Percentiles rank a stretch among this genome's conserved stretches.
Evolutionary conservation across 1,140 invertebrate species (phyloP).

Genomic region (Cydia fagiglandana): DNA sequence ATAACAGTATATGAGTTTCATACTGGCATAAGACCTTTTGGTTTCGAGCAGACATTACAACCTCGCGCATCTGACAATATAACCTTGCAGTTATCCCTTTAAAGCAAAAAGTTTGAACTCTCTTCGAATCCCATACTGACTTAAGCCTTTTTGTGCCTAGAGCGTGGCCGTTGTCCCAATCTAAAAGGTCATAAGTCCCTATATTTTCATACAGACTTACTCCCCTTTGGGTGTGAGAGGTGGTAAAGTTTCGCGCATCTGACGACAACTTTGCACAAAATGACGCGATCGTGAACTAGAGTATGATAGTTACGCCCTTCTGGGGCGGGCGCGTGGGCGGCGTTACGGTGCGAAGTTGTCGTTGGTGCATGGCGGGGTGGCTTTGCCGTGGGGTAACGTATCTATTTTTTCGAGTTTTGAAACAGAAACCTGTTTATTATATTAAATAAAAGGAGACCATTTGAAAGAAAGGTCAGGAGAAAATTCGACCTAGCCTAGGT

Average conservation of each 20-base stretch:
- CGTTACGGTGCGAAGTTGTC: constrained; percentile 38
- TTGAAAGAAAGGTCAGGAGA: too few species aligned
- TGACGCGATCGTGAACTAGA: background rate
- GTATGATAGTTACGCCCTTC: background rate
- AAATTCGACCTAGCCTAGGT: too few species aligned
- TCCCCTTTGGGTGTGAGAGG: background rate
- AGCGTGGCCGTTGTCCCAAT: background rate
- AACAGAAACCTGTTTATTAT: too few species aligned
- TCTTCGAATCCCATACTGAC: background rate
- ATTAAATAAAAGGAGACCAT: too few species aligned
- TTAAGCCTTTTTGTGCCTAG: background rate
- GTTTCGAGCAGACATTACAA: background rate
- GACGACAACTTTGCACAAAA: background rate
- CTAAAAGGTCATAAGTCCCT: background rate
- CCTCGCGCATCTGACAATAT: background rate
- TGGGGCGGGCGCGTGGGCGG: background rate
- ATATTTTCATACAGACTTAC: background rate
- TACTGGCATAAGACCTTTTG: background rate
- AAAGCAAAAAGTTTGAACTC: background rate
- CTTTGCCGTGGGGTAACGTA: constrained; percentile 36
- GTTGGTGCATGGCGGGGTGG: constrained; percentile 22
- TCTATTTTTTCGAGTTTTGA: background rate
- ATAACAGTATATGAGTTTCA: background rate
- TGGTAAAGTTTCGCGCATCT: constrained; percentile 1
- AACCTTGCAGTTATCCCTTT: background rate